Conservation (phyloP, 2,113 vertebrate genomes). For the Carassius gibelio region DNA sequence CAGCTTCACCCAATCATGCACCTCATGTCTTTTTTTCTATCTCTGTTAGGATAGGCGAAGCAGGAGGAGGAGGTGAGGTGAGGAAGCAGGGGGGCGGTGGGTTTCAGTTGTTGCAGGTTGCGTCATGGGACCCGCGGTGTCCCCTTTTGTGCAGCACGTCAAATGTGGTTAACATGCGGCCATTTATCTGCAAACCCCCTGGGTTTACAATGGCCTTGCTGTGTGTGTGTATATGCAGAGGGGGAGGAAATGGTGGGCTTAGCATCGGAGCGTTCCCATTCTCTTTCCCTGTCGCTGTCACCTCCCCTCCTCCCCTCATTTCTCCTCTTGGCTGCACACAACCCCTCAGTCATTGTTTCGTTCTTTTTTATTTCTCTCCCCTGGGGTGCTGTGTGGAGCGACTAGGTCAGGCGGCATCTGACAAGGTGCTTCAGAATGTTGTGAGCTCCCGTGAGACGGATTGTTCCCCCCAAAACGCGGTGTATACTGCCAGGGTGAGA, state of each 20-base stretch:
- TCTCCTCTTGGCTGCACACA: conserved; percentile 65
- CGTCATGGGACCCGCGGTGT: conserved; percentile 90
- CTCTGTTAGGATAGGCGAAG: conserved; percentile 46
- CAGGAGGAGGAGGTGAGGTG: conserved; percentile 50
- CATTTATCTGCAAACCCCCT: conserved; percentile 88
- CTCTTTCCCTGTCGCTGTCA: conserved; percentile 59
- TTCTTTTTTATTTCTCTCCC: conserved; percentile 60
- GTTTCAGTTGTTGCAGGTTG: conserved; percentile 69
- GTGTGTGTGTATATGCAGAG: conserved; percentile 59
- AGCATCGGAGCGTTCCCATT: conserved; percentile 58
- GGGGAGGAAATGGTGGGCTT: conserved; percentile 62
- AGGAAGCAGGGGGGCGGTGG: conserved; percentile 24
- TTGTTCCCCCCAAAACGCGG: conserved; percentile 78
- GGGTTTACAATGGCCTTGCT: conserved; percentile 76
- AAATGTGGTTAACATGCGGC: conserved; percentile 92
- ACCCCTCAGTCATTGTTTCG: conserved; percentile 64
- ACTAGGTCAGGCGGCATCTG: conserved; percentile 77
- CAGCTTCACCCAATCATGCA: conserved; percentile 81
- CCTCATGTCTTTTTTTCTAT: conserved; percentile 72
- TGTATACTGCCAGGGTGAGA: conserved; percentile 77
- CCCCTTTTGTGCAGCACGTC: conserved; percentile 91
- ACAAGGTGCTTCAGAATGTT: conserved; percentile 85
- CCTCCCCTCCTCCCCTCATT: conserved; percentile 53
- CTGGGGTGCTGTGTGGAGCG: conserved; percentile 66
- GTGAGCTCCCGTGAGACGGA: conserved; percentile 81